Conservation (phyloP, 2,888 invertebrate genomes). For the Sarcophaga subvicina region DNA sequence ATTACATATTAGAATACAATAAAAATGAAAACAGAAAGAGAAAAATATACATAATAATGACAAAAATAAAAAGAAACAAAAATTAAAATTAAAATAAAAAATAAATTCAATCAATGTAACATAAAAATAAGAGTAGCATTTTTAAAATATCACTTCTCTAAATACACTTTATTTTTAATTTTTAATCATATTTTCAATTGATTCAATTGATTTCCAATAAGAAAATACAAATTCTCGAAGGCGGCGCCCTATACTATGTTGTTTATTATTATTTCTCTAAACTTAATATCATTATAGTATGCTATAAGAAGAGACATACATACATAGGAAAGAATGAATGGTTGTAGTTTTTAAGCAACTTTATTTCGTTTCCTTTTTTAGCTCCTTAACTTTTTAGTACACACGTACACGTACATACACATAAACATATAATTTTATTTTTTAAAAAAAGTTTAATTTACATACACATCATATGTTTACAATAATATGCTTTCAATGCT, state of each 20-base stretch:
- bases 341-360: constrained; percentile 39
- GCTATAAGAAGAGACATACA: too few species aligned
- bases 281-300: too few species aligned
- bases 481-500: constrained; percentile 3
- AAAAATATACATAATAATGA: too few species aligned
- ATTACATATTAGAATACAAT: too few species aligned
- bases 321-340: neutral
- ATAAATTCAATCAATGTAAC: constrained; percentile 22
- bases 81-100: neutral
- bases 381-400: neutral
- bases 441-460: constrained; percentile 1
- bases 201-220: neutral
- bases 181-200: neutral
- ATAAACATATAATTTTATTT: neutral
- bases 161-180: neutral
- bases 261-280: too few species aligned
- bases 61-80: neutral
- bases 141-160: constrained; percentile 10
- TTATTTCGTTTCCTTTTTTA: neutral
- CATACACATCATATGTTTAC: neutral
- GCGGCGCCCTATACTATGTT: too few species aligned
- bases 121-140: constrained; percentile 51
- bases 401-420: too few species aligned
- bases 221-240: neutral
- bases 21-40: too few species aligned